A percentile compares a stretch with the other conserved stretches of the same genome.
Conservation (phyloP, 2,113 vertebrate genomes). For the Corythornis vintsioides region DNA sequence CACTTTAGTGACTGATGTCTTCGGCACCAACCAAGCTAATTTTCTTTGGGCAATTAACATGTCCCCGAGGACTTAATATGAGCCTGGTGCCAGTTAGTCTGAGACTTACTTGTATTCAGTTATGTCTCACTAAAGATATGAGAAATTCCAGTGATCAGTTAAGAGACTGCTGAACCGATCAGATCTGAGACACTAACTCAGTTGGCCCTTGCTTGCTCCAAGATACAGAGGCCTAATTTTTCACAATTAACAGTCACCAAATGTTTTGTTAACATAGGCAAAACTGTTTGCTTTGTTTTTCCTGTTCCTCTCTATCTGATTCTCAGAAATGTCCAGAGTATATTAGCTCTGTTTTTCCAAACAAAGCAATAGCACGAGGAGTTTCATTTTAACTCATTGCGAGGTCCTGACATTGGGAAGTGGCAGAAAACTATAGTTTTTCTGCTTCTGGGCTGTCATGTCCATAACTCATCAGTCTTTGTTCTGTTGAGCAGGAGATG, state of each 20-base stretch:
- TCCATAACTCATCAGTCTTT: neutral
- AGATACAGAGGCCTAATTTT: constrained; percentile 6
- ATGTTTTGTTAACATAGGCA: constrained; percentile 38
- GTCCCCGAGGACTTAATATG: constrained; percentile 49
- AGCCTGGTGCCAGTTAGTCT: constrained; percentile 63
- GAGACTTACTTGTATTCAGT: constrained; percentile 23
- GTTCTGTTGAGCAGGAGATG: neutral
- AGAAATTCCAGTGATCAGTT: constrained; percentile 50
- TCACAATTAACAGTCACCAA: constrained; percentile 15
- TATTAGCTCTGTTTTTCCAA: constrained; percentile 21
- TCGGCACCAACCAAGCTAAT: constrained; percentile 48
- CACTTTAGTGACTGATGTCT: constrained; percentile 29
- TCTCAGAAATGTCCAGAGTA: constrained; percentile 11
- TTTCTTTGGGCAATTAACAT: constrained; percentile 57
- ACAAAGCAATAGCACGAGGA: neutral
- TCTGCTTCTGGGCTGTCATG: neutral
- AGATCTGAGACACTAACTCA: constrained; percentile 6
- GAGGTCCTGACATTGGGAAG: neutral
- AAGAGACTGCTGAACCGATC: constrained; percentile 52
- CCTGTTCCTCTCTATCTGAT: constrained; percentile 9
- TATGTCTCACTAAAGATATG: constrained; percentile 36
- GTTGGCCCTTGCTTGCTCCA: neutral
- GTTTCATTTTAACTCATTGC: neutral
- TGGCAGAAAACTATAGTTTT: neutral
- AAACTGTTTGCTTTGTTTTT: constrained; percentile 51